These are phyloP conservation scores for Pachypeltis micranthus DNA, from an alignment of 1,140 invertebrate species.

Conservation along the genomic window DNA sequence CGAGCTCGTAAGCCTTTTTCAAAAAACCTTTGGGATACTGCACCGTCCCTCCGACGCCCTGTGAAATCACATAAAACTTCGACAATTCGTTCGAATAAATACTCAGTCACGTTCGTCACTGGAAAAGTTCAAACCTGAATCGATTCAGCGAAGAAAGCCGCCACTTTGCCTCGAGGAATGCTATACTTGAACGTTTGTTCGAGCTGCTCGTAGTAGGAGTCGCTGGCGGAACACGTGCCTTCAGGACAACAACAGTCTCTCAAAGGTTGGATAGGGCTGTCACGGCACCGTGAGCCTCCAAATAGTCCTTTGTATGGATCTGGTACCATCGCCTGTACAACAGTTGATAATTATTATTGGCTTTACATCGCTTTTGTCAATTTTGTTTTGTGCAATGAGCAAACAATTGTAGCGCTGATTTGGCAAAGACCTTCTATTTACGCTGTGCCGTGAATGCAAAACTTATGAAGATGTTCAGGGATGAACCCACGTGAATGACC, in stretches of 20 bases:
- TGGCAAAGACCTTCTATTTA: too few species aligned
- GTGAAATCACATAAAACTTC: constrained; percentile 25
- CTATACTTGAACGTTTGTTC: constrained; percentile 64
- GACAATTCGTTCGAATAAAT: too few species aligned
- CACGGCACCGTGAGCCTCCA: constrained; percentile 77
- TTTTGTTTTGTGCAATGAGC: not conserved
- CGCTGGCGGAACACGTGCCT: constrained; percentile 53
- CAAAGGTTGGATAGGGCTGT: constrained; percentile 67
- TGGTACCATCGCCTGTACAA: constrained; percentile 64
- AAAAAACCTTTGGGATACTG: constrained; percentile 86
- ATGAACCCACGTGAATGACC: too few species aligned
- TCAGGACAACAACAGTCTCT: constrained; percentile 52
- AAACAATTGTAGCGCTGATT: too few species aligned
- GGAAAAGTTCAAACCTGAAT: too few species aligned
- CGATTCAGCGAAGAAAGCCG: constrained; percentile 85
- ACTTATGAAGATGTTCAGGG: too few species aligned
- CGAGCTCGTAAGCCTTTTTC: constrained; percentile 64
- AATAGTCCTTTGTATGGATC: constrained; percentile 81
- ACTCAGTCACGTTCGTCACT: too few species aligned
- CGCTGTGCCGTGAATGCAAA: too few species aligned
- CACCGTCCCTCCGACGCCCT: constrained; percentile 79
- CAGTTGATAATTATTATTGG: too few species aligned
- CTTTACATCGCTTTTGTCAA: not conserved
- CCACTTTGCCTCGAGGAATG: constrained; percentile 59
- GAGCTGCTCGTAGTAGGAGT: constrained; percentile 72